A percentile compares a stretch with the other conserved stretches of the same genome.
Conservation (phyloP, 1,140 invertebrate species). For the Drosophila chauvacae region DNA sequence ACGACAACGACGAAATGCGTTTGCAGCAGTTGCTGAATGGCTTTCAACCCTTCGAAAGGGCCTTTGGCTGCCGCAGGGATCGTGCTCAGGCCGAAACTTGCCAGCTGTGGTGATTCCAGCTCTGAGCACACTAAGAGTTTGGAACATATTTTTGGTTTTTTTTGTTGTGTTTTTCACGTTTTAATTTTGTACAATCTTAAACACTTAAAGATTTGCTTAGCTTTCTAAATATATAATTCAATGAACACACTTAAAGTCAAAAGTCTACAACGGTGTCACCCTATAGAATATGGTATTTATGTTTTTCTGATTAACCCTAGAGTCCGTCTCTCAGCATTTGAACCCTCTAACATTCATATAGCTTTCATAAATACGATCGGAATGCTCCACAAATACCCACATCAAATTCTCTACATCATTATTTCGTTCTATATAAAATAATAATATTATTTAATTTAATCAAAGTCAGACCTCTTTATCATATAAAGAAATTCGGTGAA, state of each 20-base stretch:
- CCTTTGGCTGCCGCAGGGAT: conserved; percentile 28
- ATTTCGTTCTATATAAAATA: too few species aligned
- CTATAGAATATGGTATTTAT: background rate
- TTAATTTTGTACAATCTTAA: background rate
- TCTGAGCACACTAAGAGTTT: background rate
- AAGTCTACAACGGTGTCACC: background rate
- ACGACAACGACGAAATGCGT: conserved; percentile 60
- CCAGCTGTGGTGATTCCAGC: conserved; percentile 52
- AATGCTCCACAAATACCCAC: too few species aligned
- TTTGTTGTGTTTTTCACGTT: background rate
- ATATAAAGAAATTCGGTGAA: background rate
- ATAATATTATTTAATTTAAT: too few species aligned
- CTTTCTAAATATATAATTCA: background rate
- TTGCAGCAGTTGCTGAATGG: conserved; percentile 52
- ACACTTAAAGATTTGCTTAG: background rate
- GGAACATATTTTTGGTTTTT: background rate
- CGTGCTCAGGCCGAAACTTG: conserved; percentile 41
- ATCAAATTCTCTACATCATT: too few species aligned
- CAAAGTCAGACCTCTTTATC: too few species aligned
- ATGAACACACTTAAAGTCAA: background rate
- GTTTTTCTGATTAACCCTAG: background rate
- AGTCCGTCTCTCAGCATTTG: too few species aligned
- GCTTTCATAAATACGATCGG: too few species aligned
- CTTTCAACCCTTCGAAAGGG: conserved; percentile 53
- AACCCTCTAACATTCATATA: too few species aligned